Evolutionary conservation across 2,797 vertebrate genomes (phyloP).

Genomic region (Rhinatrema bivittatum): DNA sequence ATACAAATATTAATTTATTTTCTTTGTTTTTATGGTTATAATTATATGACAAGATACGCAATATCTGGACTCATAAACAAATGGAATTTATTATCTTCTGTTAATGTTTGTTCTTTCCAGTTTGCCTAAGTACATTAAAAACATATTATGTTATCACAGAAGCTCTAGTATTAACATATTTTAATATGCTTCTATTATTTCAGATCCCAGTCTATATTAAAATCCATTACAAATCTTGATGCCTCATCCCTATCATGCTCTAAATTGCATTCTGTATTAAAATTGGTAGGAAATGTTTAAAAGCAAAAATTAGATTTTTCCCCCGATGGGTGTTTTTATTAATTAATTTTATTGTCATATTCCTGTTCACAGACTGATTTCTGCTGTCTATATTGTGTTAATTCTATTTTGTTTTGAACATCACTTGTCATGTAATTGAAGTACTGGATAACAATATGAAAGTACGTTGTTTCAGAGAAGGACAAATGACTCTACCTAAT

Average conservation of each 20-base stretch:
- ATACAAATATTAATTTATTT: too few species aligned
- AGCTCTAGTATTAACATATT: slow-evolving; percentile 43
- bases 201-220: slow-evolving; percentile 44
- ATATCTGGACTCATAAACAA: slow-evolving; percentile 25
- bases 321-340: too few species aligned
- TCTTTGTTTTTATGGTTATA: slow-evolving; percentile 28
- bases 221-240: slow-evolving; percentile 47
- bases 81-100: slow-evolving; percentile 40
- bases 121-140: slow-evolving; percentile 58
- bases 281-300: slow-evolving; percentile 38
- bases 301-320: slow-evolving; percentile 36
- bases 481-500: too few species aligned
- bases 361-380: too few species aligned
- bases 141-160: slow-evolving; percentile 44
- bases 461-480: too few species aligned
- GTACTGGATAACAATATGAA: too few species aligned
- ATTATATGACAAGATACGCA: slow-evolving; percentile 30
- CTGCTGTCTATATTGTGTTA: too few species aligned
- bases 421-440: too few species aligned
- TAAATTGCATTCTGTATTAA: slow-evolving; percentile 46
- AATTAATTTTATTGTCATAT: too few species aligned
- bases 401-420: too few species aligned
- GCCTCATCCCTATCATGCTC: slow-evolving; percentile 37
- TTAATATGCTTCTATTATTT: slow-evolving; percentile 38
- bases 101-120: slow-evolving; percentile 45